A percentile compares a stretch with the other conserved stretches of the same genome.
These are phyloP conservation scores for Trematomus bernacchii DNA, from an alignment of 2,797 vertebrate species.

Conservation along the genomic window DNA sequence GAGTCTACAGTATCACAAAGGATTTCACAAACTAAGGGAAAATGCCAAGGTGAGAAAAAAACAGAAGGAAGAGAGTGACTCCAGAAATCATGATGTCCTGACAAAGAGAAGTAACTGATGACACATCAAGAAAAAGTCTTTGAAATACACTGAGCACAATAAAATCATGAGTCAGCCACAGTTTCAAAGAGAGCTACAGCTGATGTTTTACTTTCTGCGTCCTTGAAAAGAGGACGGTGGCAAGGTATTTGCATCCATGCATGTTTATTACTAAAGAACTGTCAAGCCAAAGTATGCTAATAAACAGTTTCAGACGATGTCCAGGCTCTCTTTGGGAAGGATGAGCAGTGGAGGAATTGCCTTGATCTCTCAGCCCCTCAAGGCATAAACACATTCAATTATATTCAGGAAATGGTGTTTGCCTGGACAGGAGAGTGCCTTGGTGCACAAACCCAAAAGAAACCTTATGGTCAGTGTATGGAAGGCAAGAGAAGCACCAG, in stretches of 20 bases:
- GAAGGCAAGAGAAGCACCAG: slow-evolving; percentile 11
- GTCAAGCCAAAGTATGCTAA: slow-evolving; percentile 37
- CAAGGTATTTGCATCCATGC: not conserved
- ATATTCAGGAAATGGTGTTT: slow-evolving; percentile 57
- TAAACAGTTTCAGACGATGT: slow-evolving; percentile 37
- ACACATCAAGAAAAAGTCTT: slow-evolving; percentile 39
- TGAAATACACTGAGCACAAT: slow-evolving; percentile 30
- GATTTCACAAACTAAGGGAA: slow-evolving; percentile 23
- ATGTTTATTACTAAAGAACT: slow-evolving; percentile 16
- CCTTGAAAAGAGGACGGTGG: slow-evolving; percentile 35
- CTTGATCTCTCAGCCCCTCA: slow-evolving; percentile 32
- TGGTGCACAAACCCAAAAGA: slow-evolving; percentile 43
- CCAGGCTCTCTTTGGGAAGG: slow-evolving; percentile 52
- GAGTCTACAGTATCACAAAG: slow-evolving; percentile 13
- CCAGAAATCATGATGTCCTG: slow-evolving; percentile 6
- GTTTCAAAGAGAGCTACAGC: slow-evolving; percentile 40
- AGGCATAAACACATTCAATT: slow-evolving; percentile 62
- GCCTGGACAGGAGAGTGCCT: slow-evolving; percentile 18
- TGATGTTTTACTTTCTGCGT: slow-evolving; percentile 44
- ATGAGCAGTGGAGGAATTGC: slow-evolving; percentile 35
- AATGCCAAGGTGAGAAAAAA: slow-evolving; percentile 29
- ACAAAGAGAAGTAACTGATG: slow-evolving; percentile 49
- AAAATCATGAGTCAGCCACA: slow-evolving; percentile 35
- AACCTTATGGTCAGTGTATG: slow-evolving; percentile 35
- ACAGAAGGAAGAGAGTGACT: slow-evolving; percentile 1